These are phyloP conservation scores for Micromussa lordhowensis DNA, from an alignment of 92 coral and sea anemone species.

Conservation along the genomic window DNA sequence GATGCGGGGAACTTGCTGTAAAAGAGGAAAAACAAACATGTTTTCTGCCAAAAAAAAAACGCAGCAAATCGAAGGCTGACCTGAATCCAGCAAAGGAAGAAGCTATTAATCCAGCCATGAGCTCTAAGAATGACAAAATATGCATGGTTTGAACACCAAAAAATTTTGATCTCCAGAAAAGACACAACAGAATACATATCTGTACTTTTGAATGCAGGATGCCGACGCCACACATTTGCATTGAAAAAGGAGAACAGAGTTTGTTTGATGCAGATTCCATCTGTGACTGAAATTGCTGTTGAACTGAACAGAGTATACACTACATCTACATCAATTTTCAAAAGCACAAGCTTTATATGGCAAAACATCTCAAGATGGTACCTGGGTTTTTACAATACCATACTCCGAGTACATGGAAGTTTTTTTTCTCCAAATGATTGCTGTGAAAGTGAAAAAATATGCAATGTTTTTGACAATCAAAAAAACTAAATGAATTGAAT, in stretches of 20 bases:
- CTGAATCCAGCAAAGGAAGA: not conserved
- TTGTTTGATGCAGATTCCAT: not conserved
- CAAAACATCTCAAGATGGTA: not conserved
- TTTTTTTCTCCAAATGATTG: not conserved
- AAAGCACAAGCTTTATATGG: not conserved
- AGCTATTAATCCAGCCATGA: too few species aligned
- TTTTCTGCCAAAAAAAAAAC: not conserved
- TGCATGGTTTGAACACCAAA: not conserved
- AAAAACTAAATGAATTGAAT: not conserved
- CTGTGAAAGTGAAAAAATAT: constrained; percentile 4
- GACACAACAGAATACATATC: not conserved
- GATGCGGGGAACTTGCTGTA: not conserved
- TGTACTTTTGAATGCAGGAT: not conserved
- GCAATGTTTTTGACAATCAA: not conserved
- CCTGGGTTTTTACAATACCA: not conserved
- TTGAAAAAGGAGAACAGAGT: not conserved
- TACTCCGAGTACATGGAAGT: not conserved
- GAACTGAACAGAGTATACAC: not conserved
- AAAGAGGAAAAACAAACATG: not conserved
- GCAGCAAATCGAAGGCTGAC: not conserved
- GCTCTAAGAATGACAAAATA: not conserved
- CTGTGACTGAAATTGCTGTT: not conserved
- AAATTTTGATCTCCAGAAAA: not conserved
- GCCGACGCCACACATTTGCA: not conserved
- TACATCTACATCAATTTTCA: not conserved